Evolutionary conservation across 1,140 invertebrate genomes (phyloP), one percentile per base, ranked within the genome.

Genomic region (Helicoverpa zea): DNA sequence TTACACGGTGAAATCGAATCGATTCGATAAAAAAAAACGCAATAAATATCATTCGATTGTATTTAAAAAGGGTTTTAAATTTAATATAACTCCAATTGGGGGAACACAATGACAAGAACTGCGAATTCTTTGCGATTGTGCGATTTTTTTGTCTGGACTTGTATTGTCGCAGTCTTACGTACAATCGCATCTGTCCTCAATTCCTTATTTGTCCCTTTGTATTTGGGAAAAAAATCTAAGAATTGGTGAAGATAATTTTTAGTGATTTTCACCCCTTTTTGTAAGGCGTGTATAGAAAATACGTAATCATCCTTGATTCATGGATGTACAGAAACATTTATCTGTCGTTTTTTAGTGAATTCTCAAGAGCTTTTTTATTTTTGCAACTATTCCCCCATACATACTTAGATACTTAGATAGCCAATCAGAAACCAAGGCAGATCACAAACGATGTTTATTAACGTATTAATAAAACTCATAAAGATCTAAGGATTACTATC

Each of bases 41-140:
- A 93, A 94, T 94, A 94, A 94, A 94, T 94, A 94, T 94, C 88
- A 92, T 94, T 90, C 91, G 87, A 93, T 94, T 93, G 91, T 89
- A 92, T 91, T 94, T 92, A 94, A 85, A 92, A 94, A 90, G 92
- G 93, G 92, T 91, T 94, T 92, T 93, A 86, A 92, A 94, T 92
- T 90, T 91, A 94, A 94, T 93, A 92, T 93, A 85, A 86, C 88
- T 86, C 84, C 88, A 83, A 92, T 94, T 91, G 88, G 91, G 91
- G 90, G 43, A 68, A 78, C 43, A 66, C 61, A 66, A 78, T 30
- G 61, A 47, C 61, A 29, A 68, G 51, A 70, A 68, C 63, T 68
- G 70, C 58, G 54, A 58, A 74, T 64, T 70, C 52, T 58, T 56
- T 68, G 30, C 64, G 52, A 68, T 79, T 79, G 64, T 77, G 49